A percentile compares a stretch with the other conserved stretches of the same genome.
These are phyloP conservation scores for Dermochelys coriacea DNA, from an alignment of 2,797 vertebrate genomes.

Conservation along the genomic window DNA sequence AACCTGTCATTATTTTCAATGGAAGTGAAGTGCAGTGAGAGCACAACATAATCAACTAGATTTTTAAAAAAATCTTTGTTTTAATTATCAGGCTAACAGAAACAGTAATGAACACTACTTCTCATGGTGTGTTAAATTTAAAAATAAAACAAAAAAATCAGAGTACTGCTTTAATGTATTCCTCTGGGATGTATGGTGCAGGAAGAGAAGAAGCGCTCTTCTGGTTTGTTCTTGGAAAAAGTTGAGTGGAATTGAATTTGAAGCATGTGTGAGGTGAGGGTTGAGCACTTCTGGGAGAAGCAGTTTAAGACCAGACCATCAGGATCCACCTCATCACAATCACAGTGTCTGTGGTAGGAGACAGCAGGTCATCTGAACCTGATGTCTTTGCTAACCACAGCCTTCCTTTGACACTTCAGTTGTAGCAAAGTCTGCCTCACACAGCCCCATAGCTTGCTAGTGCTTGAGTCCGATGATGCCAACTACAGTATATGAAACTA, in stretches of 20 bases:
- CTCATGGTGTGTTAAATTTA: no score
- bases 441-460: background rate
- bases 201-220: background rate
- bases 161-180: accelerated
- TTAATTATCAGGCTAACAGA: no score
- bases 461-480: background rate
- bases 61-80: background rate
- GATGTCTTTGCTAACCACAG: background rate
- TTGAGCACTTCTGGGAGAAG: background rate
- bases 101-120: no score
- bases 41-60: background rate
- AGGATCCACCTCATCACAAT: background rate
- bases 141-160: no score
- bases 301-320: background rate
- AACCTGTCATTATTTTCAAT: no score
- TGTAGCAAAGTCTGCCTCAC: background rate
- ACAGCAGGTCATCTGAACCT: background rate
- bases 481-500: background rate
- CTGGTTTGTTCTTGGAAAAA: no score
- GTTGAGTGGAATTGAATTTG: background rate
- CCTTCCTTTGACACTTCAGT: background rate
- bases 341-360: background rate
- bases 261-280: background rate
- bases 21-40: background rate
- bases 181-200: background rate